A percentile compares a stretch with the other conserved stretches of the same genome.
Conservation (phyloP, 37 sponge, comb jelly and placozoan genomes). For the Petrosia ficiformis region DNA sequence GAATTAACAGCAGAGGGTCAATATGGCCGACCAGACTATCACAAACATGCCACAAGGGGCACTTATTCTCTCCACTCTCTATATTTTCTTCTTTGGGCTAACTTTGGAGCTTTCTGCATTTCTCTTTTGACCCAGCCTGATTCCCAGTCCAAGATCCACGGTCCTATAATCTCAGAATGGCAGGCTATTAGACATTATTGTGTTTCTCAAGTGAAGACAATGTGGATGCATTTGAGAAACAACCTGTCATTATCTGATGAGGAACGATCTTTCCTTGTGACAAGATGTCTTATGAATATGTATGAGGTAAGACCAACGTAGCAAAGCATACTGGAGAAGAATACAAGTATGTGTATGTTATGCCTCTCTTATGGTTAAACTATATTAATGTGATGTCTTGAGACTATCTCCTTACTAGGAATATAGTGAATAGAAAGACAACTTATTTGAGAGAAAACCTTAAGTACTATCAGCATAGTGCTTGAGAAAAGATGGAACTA, state of each 20-base stretch:
- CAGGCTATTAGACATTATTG: slow-evolving; percentile 82
- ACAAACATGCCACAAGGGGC: slow-evolving; percentile 53
- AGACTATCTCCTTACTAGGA: too few relatives aligned
- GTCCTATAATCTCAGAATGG: slow-evolving; percentile 81
- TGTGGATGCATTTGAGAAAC: slow-evolving; percentile 77
- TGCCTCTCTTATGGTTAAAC: too few relatives aligned
- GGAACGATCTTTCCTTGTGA: slow-evolving; percentile 72
- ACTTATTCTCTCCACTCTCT: slow-evolving; percentile 84
- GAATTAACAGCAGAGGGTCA: slow-evolving; percentile 82
- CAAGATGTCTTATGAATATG: slow-evolving; percentile 26
- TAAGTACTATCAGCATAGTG: too few relatives aligned
- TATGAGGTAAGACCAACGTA: slow-evolving; percentile 14
- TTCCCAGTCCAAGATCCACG: slow-evolving; percentile 46
- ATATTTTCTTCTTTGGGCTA: slow-evolving; percentile 78
- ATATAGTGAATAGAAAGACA: too few relatives aligned
- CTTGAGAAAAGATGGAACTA: too few relatives aligned
- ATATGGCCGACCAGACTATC: slow-evolving; percentile 79
- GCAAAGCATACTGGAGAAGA: too few relatives aligned
- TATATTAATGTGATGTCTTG: too few relatives aligned
- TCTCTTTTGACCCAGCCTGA: slow-evolving; percentile 71
- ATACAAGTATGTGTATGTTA: too few relatives aligned
- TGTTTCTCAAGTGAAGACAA: slow-evolving; percentile 68
- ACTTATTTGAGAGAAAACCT: too few relatives aligned
- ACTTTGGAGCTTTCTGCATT: slow-evolving; percentile 79
- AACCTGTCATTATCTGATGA: slow-evolving; percentile 74